Conservation (phyloP, 2,113 vertebrate genomes). For the cat (Felis catus) region F.catus_Fca126_mat1.0 CM031422.1:49461501-49462000, state of each 20-base stretch:
- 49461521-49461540: neutral
- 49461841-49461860: too few species aligned
- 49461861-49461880: too few species aligned
- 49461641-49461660: neutral
- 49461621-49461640: neutral
- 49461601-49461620: neutral
- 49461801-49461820: neutral
- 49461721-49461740: neutral
- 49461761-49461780: neutral
- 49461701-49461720: neutral
- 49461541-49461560: neutral
- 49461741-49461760: neutral
- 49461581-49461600: neutral
- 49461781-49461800: neutral
- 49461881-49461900: too few species aligned
- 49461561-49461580: neutral
- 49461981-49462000: too few species aligned
- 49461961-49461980: too few species aligned
- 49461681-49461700: neutral
- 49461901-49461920: too few species aligned
- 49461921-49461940: too few species aligned
- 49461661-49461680: neutral
- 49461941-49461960: too few species aligned
- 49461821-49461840: neutral
- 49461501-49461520: neutral